These are phyloP conservation scores for Bombus confusus DNA, from an alignment of 1,140 invertebrate genomes.

Conservation along the genomic window DNA sequence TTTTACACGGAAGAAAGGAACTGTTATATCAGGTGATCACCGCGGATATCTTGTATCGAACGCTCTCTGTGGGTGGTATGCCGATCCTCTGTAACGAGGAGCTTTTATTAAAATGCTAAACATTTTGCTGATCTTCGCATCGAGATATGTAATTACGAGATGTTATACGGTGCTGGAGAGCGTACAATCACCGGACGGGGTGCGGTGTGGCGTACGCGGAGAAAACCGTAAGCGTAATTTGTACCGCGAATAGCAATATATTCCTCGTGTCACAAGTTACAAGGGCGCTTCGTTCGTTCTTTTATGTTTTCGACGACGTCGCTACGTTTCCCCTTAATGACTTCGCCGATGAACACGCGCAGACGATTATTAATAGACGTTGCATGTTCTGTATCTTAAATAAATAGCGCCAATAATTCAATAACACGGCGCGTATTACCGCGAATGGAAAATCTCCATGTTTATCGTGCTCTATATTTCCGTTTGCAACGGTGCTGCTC, in stretches of 20 bases:
- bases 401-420: slow-evolving; percentile 28
- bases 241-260: not conserved
- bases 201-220: not conserved
- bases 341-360: not conserved
- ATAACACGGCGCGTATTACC: not conserved
- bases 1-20: not conserved
- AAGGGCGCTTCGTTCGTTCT: not conserved
- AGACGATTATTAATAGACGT: slow-evolving; percentile 33
- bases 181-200: not conserved
- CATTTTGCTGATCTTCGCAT: not conserved
- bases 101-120: slow-evolving; percentile 15
- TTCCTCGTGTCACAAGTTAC: not conserved
- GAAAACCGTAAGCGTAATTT: slow-evolving; percentile 7
- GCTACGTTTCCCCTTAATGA: slow-evolving; percentile 4
- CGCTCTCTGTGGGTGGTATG: not conserved
- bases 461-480: not conserved
- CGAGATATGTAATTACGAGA: slow-evolving; percentile 25
- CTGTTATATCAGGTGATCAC: not conserved
- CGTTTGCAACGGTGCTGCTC: not conserved
- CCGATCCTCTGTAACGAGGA: not conserved
- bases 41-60: not conserved
- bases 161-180: not conserved
- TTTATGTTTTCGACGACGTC: not conserved
- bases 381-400: not conserved
- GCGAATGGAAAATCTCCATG: not conserved